Base-by-base conservation (phyloP, 2,888 invertebrate genomes). In the Aelia acuminata region DNA sequence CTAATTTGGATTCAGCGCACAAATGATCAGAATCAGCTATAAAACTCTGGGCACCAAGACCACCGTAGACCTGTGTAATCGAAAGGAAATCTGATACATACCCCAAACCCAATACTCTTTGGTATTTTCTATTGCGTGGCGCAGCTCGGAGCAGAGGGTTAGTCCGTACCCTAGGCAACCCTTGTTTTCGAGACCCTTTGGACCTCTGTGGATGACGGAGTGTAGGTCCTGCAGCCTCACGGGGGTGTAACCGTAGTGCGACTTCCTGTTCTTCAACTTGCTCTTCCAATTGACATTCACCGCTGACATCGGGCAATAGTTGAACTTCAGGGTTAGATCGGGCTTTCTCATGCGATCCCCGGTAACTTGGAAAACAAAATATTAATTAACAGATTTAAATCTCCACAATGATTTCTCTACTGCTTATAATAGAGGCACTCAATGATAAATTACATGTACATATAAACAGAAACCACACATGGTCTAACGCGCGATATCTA, bases 161-260 rank as follows among this genome's bases (percentile, higher is more conserved):
- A 87, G 47, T 0, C 87, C 87, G 26, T 26, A 87, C 5, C 87
- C 87, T 7, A 87, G 7, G n/a, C 70, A 26, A 3, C 47, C 70
- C 8, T 50, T 63, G 63, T 48, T 47, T 5, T 63, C 70, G 10
- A 87, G 87, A 26, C 48, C 43, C 18, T 43, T 57, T 13, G 87
- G 47, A 4, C 87, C 87, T 5, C 87, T 63, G 70, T 87, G 48
- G 26, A 87, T 39, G 43, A 10, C 57, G 22, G 47, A 63, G 31
- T 87, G 87, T 7, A 87, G 18, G 31, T 87, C 87, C 48, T 87
- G 63, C 26, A 87, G 31, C 20, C 70, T 39, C 70, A 87, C 87
- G 0, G 39, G 47, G 7, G 87, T 70, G 47, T 63, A 87, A 2
- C 53, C 87, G 26, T 8, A 47, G 13, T 47, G 35, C 1, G 63